Evolutionary conservation across 2,113 vertebrate genomes (phyloP), one percentile per base, ranked within the genome.

Genomic region (Anhinga anhinga): DNA sequence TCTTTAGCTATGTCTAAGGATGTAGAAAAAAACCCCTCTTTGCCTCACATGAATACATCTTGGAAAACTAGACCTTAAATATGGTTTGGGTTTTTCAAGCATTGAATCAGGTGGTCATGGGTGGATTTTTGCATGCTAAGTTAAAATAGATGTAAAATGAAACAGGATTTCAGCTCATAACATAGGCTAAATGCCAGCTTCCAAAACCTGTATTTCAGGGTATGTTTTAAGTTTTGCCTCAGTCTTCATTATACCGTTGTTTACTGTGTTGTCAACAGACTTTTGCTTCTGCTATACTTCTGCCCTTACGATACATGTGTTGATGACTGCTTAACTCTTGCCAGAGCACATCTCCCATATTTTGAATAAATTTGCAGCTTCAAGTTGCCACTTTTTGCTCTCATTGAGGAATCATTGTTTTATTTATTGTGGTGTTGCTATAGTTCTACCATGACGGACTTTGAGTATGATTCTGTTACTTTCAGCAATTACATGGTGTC

Each of bases 341-440:
- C 77, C 92, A 94, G 86, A 93, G 59, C 1, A 0, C 15, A 27
- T 92, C 88, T 95, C 44, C 76, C 61, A 12, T 83, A 88, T 59
- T 94, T 76, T 85, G 93, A 95, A 96, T 88, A 91, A 95, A 81
- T 66, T 95, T 95, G 71, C 78, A 83, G 73, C 82, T 95, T 95
- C 93, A 95, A 92, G 59, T 86, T 93, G 87, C 80, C 94, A 90
- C 65, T 78, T 95, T 87, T 94, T 97, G 47, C 34, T 85, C 53
- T 26, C 44, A n/a, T 85, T 65, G 73, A 66, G 21, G 25, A 88
- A 90, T 62, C 53, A 55, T 63, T 62, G 23, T 42, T 93, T 91
- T 59, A 47, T 89, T 89, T 81, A 65, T 69, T 52, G 26, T 15
- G 47, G 29, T 86, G 69, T 45, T 93, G 77, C 38, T 82, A 32